Conservation (phyloP, 2,888 invertebrate genomes). For the Steromphala cineraria region DNA sequence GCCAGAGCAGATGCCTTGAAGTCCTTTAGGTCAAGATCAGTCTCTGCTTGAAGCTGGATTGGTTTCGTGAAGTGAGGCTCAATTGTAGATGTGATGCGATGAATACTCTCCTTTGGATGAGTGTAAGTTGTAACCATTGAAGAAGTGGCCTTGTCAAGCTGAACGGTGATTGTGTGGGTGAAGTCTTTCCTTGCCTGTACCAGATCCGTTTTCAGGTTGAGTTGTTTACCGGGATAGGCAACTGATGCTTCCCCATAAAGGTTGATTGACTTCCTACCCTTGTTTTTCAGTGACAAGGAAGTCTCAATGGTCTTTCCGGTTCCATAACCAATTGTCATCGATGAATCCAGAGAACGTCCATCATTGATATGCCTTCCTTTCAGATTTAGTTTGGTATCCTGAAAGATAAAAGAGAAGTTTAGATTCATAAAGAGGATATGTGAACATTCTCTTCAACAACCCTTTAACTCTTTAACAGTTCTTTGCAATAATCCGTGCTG, state of each 20-base stretch:
- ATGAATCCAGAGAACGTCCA: constrained; percentile 44
- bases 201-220: constrained; percentile 47
- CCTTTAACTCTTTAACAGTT: too few relatives aligned
- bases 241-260: constrained; percentile 46
- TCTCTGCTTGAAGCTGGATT: constrained; percentile 40
- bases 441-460: too few relatives aligned
- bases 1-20: constrained; percentile 39
- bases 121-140: constrained; percentile 44
- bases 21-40: constrained; percentile 39
- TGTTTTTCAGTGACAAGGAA: constrained; percentile 44
- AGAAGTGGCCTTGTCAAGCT: constrained; percentile 39
- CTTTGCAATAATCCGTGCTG: too few relatives aligned
- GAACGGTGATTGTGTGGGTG: constrained; percentile 42
- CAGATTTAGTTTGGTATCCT: constrained; percentile 49
- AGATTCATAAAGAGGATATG: neutral
- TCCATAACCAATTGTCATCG: constrained; percentile 39
- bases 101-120: constrained; percentile 26
- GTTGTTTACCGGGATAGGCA: constrained; percentile 50
- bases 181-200: constrained; percentile 45
- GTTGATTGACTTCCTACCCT: constrained; percentile 41
- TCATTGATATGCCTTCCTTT: constrained; percentile 50
- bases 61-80: constrained; percentile 40
- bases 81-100: constrained; percentile 45
- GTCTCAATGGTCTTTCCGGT: constrained; percentile 43
- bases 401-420: constrained; percentile 20